Evolutionary conservation across 2,113 vertebrate species (phyloP), one percentile per base, ranked within the genome.

Genomic region (rat (Rattus norvegicus)): DNA sequence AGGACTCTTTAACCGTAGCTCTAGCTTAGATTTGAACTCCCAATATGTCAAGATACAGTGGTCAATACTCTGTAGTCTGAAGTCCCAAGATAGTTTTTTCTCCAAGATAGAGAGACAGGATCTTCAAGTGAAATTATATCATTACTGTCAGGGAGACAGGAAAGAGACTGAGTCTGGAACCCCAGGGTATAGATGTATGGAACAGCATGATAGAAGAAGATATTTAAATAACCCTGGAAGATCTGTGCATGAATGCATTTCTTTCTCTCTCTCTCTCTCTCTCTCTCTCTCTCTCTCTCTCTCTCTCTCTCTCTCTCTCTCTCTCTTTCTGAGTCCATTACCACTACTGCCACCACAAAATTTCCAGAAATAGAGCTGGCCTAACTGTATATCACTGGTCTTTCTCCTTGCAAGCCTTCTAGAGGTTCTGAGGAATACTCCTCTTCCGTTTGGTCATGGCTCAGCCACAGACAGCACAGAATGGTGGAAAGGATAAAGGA

Each of bases 21-120:
- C 59, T 80, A 28, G 54, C 19, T 89, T 86, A 89, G 65, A 79
- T 95, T 69, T 95, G 19, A 90, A 92, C 9, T 93, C 26, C 13
- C 28, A 76, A 76, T 17, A 86, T 49, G 16, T 43, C n/a, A 86
- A 67, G 28, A 86, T 67, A 67, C 20, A 33, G 9, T 67, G 9
- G 16, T 47, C 43, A 47, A 30, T 33, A 47, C 8, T 86, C 39
- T 86, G 4, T 43, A 65, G 20, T 43, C 39, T 95, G 28, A 90
- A 92, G 12, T 93, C 39, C 20, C 28, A 80, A 76, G 22, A 13
- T 43, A 43, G 43, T 43, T 43, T 43, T 43, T 43, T 2, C 8
- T 12, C 61, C 28, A 77, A 43, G 4, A 65, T 63, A 87, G 17
- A 39, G 13, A 96, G 56, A 19, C n/a, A 56, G 75, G 91, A 85